Evolutionary conservation across 1,140 invertebrate genomes (phyloP).

Genomic region (Solen grandis): DNA sequence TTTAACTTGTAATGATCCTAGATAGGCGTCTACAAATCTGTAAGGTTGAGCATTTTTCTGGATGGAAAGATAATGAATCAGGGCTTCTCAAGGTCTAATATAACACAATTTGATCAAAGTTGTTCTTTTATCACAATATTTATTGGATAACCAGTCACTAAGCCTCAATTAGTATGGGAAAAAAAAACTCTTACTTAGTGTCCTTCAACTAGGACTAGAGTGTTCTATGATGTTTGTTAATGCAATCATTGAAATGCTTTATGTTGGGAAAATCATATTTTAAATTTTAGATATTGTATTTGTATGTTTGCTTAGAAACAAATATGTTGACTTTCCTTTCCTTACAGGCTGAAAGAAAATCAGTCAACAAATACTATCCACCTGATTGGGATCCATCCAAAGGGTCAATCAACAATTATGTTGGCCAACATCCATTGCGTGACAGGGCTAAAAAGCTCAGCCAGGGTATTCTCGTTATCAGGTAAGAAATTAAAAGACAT

Average conservation of each 20-base stretch:
- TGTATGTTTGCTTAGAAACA: no score
- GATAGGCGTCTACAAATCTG: no score
- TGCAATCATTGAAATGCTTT: not conserved
- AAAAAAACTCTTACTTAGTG: not conserved
- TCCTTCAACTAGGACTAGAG: not conserved
- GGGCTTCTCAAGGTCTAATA: no score
- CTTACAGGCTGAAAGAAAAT: conserved; percentile 96
- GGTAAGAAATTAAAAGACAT: conserved; percentile 78
- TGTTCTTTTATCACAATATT: no score
- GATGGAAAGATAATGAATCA: no score
- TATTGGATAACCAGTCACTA: no score
- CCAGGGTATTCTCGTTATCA: conserved; percentile 97
- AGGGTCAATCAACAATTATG: conserved; percentile 92
- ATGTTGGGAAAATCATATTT: not conserved
- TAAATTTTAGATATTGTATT: not conserved
- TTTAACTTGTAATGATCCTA: no score
- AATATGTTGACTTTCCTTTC: conserved; percentile 21
- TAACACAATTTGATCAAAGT: no score
- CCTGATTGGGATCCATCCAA: conserved; percentile 98
- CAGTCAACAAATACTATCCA: conserved; percentile 98
- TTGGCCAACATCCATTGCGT: conserved; percentile 96
- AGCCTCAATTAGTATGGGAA: not conserved
- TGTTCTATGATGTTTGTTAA: not conserved
- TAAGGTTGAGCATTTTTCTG: no score
- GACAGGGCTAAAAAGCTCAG: conserved; percentile 97